Conservation (phyloP, 2,797 vertebrate species). For the Mycteria americana region DNA sequence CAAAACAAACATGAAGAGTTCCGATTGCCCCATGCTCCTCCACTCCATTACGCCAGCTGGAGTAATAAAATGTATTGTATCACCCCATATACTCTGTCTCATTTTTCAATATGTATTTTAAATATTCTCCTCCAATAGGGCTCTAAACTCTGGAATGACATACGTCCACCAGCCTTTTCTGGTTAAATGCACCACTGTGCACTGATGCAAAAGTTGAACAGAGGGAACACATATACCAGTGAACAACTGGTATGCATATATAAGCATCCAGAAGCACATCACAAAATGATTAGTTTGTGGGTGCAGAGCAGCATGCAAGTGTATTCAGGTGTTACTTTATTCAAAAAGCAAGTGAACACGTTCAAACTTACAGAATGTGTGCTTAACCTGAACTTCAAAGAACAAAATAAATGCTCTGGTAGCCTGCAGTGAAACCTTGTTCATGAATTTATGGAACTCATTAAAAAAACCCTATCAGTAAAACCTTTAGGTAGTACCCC, state of each 20-base stretch:
- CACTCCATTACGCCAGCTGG: neutral
- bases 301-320: neutral
- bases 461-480: neutral
- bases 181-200: neutral
- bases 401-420: neutral
- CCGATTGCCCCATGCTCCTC: neutral
- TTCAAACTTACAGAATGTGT: neutral
- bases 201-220: neutral
- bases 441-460: neutral
- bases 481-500: neutral
- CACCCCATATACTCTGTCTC: neutral
- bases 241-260: neutral
- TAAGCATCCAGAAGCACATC: neutral
- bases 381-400: neutral
- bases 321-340: slow-evolving; percentile 16
- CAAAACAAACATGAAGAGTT: neutral
- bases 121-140: neutral
- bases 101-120: neutral
- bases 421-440: neutral
- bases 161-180: neutral
- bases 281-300: neutral
- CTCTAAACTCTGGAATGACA: neutral
- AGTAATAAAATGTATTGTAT: neutral
- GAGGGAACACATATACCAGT: neutral
- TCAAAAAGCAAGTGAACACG: neutral